Conservation (phyloP, 2,113 vertebrate genomes). For the Apteryx owenii region DNA sequence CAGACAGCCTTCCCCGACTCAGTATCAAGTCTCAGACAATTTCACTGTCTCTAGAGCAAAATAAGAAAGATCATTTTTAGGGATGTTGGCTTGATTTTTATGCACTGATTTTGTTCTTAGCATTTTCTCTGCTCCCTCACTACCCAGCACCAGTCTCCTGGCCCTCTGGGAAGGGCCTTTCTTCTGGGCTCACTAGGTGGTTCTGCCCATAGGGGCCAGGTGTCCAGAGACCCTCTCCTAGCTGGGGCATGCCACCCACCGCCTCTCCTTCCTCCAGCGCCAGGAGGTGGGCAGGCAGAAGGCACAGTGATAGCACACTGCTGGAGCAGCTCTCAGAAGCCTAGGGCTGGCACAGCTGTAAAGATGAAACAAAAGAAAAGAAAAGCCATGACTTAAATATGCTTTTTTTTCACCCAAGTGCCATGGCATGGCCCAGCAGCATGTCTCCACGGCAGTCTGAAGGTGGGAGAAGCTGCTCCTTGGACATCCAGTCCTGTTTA, state of each 20-base stretch:
- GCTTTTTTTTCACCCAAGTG: background rate
- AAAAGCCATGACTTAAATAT: background rate
- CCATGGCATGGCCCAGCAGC: background rate
- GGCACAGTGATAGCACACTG: rapidly evolving
- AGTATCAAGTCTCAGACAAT: background rate
- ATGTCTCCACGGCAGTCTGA: background rate
- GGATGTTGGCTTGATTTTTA: background rate
- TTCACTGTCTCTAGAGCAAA: background rate
- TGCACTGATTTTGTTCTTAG: background rate
- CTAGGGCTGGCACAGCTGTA: background rate
- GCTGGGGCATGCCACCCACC: background rate
- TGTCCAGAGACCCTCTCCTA: background rate
- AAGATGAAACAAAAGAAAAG: background rate
- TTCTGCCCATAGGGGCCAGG: background rate
- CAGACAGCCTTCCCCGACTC: background rate
- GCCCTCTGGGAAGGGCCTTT: background rate
- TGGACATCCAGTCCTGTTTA: background rate
- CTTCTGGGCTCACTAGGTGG: background rate
- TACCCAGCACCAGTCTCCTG: background rate
- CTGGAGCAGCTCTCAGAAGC: background rate
- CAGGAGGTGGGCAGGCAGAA: background rate
- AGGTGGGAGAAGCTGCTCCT: background rate
- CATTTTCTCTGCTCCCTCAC: background rate
- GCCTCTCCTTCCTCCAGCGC: background rate
- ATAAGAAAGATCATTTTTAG: background rate